Percentiles rank a stretch among this genome's conserved stretches.
Evolutionary conservation across 2,113 vertebrate genomes (phyloP).

Genomic region (Atrichornis clamosus): DNA sequence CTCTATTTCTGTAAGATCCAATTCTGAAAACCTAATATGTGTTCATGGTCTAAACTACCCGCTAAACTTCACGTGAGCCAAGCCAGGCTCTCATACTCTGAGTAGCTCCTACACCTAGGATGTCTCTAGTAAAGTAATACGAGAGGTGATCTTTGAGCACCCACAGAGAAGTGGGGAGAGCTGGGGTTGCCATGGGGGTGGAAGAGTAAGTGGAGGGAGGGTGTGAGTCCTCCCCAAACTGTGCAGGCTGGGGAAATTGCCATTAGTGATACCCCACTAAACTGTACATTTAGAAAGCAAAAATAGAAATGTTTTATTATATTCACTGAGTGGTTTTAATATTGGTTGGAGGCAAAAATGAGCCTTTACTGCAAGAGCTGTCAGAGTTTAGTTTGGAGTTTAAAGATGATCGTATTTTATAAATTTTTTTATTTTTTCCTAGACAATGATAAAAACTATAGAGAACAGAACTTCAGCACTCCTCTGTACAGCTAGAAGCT

Average conservation of each 20-base stretch:
- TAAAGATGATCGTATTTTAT: conserved; percentile 12
- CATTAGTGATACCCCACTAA: not conserved
- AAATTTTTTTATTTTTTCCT: not conserved
- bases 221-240: not conserved
- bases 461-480: not conserved
- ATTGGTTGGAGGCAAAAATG: not conserved
- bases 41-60: not conserved
- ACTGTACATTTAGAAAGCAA: not conserved
- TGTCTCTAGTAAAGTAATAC: not conserved
- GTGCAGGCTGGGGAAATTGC: not conserved
- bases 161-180: not conserved
- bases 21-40: not conserved
- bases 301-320: not conserved
- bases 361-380: not conserved
- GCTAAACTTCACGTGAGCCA: not conserved
- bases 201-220: not conserved
- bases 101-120: not conserved
- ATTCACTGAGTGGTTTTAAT: not conserved
- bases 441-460: not conserved
- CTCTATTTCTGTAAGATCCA: not conserved
- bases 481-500: conserved; percentile 21
- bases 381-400: conserved; percentile 21
- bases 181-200: not conserved
- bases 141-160: not conserved
- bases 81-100: not conserved